Percentiles rank a stretch among this genome's conserved stretches.
Evolutionary conservation across 1,140 invertebrate species (phyloP).

Genomic region (Pseudomyrmex dendroicus): DNA sequence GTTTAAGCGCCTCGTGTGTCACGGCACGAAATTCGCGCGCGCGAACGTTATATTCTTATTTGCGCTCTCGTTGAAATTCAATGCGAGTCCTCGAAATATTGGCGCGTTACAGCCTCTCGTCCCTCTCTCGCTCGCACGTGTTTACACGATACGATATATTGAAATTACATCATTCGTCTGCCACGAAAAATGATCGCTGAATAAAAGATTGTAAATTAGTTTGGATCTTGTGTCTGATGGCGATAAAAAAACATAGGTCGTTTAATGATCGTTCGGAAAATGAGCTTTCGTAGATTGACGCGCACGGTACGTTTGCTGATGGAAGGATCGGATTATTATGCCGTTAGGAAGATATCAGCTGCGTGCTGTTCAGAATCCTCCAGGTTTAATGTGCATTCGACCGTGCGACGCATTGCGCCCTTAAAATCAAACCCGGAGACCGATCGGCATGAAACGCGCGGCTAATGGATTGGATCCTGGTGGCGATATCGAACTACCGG

Average conservation of each 20-base stretch:
- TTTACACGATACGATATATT: conserved; percentile 20
- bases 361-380: conserved; percentile 7
- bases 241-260: not conserved
- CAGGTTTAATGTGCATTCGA: not conserved
- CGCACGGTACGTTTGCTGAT: not conserved
- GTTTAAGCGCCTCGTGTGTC: conserved; percentile 40
- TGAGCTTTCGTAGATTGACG: no score
- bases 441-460: not conserved
- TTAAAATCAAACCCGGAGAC: conserved; percentile 35
- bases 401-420: not conserved
- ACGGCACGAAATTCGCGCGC: conserved; percentile 30
- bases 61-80: conserved; percentile 46
- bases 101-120: not conserved
- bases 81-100: conserved; percentile 21
- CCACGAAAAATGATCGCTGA: not conserved
- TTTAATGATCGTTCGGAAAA: not conserved
- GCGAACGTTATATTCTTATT: conserved; percentile 24
- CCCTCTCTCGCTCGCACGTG: conserved; percentile 7
- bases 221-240: not conserved
- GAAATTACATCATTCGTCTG: conserved; percentile 17
- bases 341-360: not conserved
- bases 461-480: conserved; percentile 32
- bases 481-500: conserved; percentile 27
- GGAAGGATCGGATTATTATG: not conserved
- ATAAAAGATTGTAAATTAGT: not conserved